Base-by-base conservation (phyloP, 1,140 invertebrate species). In the Trachymyrmex septentrionalis region DNA sequence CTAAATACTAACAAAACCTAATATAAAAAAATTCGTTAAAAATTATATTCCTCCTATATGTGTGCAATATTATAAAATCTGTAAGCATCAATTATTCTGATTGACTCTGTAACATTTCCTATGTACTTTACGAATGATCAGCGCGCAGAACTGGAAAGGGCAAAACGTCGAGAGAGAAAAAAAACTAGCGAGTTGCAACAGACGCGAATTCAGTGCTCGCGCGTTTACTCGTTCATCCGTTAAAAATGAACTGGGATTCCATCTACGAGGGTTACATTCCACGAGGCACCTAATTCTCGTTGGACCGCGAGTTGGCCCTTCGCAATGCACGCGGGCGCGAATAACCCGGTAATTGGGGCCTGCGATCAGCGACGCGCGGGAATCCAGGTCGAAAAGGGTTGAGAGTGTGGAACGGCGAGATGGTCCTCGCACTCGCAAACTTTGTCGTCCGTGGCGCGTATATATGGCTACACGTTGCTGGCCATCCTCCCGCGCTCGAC, bases 391-490 rank as follows among this genome's bases (percentile, higher is more conserved):
- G 64, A 21, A 34, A 64, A 61, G 73, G 71, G 34, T 16, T 16
- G 72, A 72, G 71, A 53, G 78, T 30, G 30, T 14, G 63, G 64
- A 50, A 69, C 38, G 30, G 55, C 50, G 80, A 61, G 69, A 73
- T 73, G 67, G 66, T 61, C 48, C 69, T 64, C 59, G 19, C 50
- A 63, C 38, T 53, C 19, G 73, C 69, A 86, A 91, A 91, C 82
- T 91, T 91, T 85, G 87, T 59, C 88, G 72, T 73, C 72, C 88
- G 82, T 80, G 82, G 63, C 69, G 48, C 59, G 55, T 86, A 90
- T 86, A 73, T 73, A 84, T 14, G 14, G 27, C 24, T 72, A 48
- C 24, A 61, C 80, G 63, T 72, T 80, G 72, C 71, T 77, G 69
- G 38, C 61, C 86, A 75, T 85, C 73, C 64, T 76, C 48, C 50